A percentile compares a stretch with the other conserved stretches of the same genome.
Conservation (phyloP, 1,140 invertebrate species). For the Leguminivora glycinivorella region DNA sequence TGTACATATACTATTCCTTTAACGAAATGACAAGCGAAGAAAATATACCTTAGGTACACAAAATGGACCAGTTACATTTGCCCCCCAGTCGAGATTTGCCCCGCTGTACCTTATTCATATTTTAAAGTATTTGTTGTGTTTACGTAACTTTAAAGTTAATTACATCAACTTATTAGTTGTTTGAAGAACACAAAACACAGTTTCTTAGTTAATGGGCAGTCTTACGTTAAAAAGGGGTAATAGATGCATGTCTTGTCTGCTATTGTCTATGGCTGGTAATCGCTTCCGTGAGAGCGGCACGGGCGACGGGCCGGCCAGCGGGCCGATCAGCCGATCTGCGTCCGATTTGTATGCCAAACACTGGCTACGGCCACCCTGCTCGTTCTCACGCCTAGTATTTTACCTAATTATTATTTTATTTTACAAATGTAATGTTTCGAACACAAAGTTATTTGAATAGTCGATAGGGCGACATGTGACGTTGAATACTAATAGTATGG, state of each 20-base stretch:
- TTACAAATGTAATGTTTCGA: conserved; percentile 34
- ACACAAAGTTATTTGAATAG: conserved; percentile 9
- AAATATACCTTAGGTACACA: too few relatives aligned
- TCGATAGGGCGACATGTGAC: not conserved
- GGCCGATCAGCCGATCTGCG: conserved; percentile 61
- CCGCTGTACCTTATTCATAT: too few relatives aligned
- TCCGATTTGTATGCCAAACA: conserved; percentile 74
- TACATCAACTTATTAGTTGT: not conserved
- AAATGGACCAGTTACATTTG: too few relatives aligned
- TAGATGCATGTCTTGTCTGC: conserved; percentile 71
- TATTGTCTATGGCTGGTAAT: conserved; percentile 71
- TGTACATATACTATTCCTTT: too few relatives aligned
- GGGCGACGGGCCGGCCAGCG: conserved; percentile 29
- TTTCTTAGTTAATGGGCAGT: conserved; percentile 51
- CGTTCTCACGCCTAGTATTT: conserved; percentile 71
- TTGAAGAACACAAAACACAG: conserved; percentile 11
- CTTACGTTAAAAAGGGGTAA: conserved; percentile 69
- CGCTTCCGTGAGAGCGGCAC: conserved; percentile 70
- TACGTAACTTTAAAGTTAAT: too few relatives aligned
- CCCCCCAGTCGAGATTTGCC: too few relatives aligned
- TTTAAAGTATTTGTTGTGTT: too few relatives aligned
- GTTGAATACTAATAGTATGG: not conserved
- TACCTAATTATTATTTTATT: conserved; percentile 74
- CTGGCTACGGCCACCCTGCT: conserved; percentile 58
- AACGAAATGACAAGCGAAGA: too few relatives aligned